These are phyloP conservation scores for Echinarachnius parma DNA, from an alignment of 53 echinoderm and acorn worm species.

Conservation along the genomic window DNA sequence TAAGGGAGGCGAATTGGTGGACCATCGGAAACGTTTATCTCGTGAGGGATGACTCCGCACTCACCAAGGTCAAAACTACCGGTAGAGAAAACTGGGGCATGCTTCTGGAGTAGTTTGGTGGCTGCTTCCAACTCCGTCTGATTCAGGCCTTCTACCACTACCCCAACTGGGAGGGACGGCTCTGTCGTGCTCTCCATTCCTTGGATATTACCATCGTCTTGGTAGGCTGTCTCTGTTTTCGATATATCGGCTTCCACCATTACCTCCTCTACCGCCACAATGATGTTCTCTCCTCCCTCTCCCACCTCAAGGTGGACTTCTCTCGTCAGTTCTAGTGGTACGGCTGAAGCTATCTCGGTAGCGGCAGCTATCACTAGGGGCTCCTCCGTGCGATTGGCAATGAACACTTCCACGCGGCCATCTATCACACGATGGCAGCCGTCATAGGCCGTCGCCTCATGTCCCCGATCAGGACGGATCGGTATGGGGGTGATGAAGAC, in stretches of 20 bases:
- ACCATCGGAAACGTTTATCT: constrained; percentile 9
- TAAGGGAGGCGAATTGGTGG: constrained; percentile 34
- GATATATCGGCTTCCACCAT: no score
- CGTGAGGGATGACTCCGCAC: constrained; percentile 29
- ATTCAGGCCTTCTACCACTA: constrained; percentile 27
- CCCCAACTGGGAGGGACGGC: constrained; percentile 10
- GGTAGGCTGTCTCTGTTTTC: no score
- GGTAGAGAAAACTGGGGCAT: constrained; percentile 14
- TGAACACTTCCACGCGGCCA: background rate
- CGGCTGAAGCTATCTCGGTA: constrained; percentile 3
- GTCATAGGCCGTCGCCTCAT: background rate
- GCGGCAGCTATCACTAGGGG: background rate
- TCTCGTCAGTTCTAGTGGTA: background rate
- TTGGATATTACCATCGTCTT: background rate
- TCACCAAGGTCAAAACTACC: constrained; percentile 32
- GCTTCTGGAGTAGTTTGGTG: background rate
- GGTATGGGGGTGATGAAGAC: no score
- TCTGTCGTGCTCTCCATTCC: background rate
- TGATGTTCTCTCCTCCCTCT: background rate
- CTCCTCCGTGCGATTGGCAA: background rate
- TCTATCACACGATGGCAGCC: background rate
- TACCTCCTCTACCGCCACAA: constrained; percentile 9
- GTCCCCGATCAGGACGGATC: background rate
- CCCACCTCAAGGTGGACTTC: constrained; percentile 4
- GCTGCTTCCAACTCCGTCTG: background rate